Base-by-base conservation (phyloP, 2,797 vertebrate genomes). In the Acanthopagrus latus region DNA sequence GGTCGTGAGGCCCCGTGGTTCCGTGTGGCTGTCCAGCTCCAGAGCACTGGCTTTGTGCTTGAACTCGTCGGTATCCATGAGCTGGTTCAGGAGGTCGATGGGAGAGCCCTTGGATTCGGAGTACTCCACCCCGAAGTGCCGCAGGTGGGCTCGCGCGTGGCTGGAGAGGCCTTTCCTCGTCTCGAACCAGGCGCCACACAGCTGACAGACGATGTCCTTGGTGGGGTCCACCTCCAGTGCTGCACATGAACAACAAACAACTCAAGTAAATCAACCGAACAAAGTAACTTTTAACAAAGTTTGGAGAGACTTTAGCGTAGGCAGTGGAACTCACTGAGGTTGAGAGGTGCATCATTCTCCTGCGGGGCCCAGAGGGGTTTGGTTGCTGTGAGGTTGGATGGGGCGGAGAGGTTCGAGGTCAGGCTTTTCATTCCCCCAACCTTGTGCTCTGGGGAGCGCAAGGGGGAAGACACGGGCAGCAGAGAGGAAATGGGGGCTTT, bases 181-280 rank as follows among this genome's bases (percentile, higher is more conserved):
- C 94, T 98, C 97, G 81, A 98, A 98, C 97, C 97, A 98, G 83
- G 97, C 97, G 33, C 97, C 97, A 1, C 97, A 97, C 89, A 98
- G 94, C 95, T 97, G 96, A 85, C 97, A 98, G 78, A 97, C 96
- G 57, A 97, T 97, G 94, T 98, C 97, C 93, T 96, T 96, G 93
- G 91, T 95, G 87, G 96, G 93, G 82, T 97, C 97, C 86, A 95
- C 94, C 81, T 97, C 97, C 91, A 97, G 92, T 48, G 96, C 96
- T 97, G 94, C 89, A 62, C 38, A 55, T 4, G 16, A 29, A 62
- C 25, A 69, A 54, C 17, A 41, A 18, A 48, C 0, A 12, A 52
- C 1, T 23, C 12, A 17, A 68, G 0, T 38, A 1, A 5, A 48
- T 23, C 29, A 55, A 51, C 0, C 1, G 1, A 71, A 48, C 44